phyloP scores from a whole-genome alignment of 2,797 vertebrate genomes.

The Oreonectes daqikongensis region DNA sequence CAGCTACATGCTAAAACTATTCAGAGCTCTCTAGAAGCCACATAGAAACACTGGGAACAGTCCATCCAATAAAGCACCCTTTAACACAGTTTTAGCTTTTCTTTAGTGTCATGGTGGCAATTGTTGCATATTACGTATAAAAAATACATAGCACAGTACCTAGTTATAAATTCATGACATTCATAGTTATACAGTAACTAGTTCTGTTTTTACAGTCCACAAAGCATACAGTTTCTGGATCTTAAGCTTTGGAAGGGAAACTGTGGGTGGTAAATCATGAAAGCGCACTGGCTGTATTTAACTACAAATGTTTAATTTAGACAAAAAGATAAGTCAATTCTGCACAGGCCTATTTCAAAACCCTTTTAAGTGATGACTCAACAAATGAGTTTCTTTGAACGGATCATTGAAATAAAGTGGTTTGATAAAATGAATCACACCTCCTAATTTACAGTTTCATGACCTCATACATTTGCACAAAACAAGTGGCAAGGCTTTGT shows the following conservation, averaged over 20 bases:
- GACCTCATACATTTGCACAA: neutral
- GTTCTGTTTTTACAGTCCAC: too few relatives aligned
- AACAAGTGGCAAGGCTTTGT: constrained; percentile 41
- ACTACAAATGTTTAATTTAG: neutral
- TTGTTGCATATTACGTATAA: too few relatives aligned
- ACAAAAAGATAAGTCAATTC: neutral
- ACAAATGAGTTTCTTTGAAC: neutral
- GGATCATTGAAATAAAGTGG: neutral
- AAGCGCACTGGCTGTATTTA: neutral
- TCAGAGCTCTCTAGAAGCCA: too few relatives aligned
- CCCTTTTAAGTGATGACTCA: neutral
- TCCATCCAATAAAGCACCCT: too few relatives aligned
- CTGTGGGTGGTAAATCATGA: neutral
- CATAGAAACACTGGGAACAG: too few relatives aligned
- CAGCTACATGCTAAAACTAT: too few relatives aligned
- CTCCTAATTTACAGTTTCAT: neutral
- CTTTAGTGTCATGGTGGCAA: too few relatives aligned
- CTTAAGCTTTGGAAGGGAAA: neutral
- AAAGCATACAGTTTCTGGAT: too few relatives aligned
- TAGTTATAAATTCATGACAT: too few relatives aligned
- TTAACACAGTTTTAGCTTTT: too few relatives aligned
- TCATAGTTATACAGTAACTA: too few relatives aligned
- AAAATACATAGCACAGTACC: too few relatives aligned
- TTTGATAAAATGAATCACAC: neutral
- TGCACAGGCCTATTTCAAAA: neutral